Evolutionary conservation across 2,888 invertebrate species (phyloP).

Genomic region (Cepaea hortensis): DNA sequence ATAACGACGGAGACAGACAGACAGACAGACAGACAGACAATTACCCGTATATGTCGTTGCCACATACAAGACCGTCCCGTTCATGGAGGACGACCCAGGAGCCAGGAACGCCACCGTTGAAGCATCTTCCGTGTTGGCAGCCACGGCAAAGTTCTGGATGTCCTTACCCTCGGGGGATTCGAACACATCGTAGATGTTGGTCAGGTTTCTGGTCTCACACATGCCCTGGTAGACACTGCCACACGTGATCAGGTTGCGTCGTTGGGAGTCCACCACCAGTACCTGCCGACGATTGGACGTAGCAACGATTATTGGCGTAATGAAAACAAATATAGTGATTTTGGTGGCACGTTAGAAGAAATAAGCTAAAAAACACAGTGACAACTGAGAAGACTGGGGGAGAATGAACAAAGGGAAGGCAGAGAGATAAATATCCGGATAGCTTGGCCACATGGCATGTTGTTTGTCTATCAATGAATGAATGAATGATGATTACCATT

Average conservation of each 20-base stretch:
- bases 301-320: not conserved
- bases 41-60: constrained; percentile 84
- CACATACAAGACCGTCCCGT: constrained; percentile 86
- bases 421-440: too few relatives aligned
- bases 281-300: constrained; percentile 1
- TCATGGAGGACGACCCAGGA: constrained; percentile 80
- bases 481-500: too few relatives aligned
- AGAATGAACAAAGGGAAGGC: too few relatives aligned
- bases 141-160: constrained; percentile 79
- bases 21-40: not conserved
- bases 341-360: too few relatives aligned
- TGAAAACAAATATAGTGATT: not conserved
- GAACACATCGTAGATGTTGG: constrained; percentile 59
- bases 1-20: too few relatives aligned
- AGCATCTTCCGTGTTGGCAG: constrained; percentile 94
- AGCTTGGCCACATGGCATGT: too few relatives aligned
- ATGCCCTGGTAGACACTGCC: constrained; percentile 72
- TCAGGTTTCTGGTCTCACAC: constrained; percentile 66
- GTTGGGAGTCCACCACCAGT: constrained; percentile 63
- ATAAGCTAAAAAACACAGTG: too few relatives aligned
- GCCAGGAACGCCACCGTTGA: constrained; percentile 98
- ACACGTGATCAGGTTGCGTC: constrained; percentile 69
- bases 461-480: too few relatives aligned
- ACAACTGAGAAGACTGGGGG: too few relatives aligned
- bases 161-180: constrained; percentile 55